Evolutionary conservation across 2,797 vertebrate genomes (phyloP).

Genomic region (Danio albolineatus): DNA sequence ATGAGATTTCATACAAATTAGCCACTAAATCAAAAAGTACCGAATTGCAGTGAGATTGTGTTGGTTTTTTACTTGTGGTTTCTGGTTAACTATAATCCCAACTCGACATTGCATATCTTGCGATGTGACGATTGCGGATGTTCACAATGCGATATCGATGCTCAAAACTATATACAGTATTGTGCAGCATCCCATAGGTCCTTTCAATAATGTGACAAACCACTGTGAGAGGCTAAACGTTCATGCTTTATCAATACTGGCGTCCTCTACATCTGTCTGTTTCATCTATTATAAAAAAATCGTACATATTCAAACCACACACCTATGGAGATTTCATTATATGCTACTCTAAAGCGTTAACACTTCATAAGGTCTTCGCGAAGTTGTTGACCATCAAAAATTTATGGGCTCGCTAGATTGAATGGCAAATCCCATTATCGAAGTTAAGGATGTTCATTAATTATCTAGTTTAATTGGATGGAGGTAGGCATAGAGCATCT

Average conservation of each 20-base stretch:
- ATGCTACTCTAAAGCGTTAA: constrained; percentile 10
- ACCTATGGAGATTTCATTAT: not conserved
- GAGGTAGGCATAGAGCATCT: constrained; percentile 95
- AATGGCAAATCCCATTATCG: constrained; percentile 92
- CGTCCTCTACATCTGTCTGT: constrained; percentile 48
- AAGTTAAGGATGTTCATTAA: constrained; percentile 90
- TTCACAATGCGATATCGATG: too few relatives aligned
- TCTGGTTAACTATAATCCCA: too few relatives aligned
- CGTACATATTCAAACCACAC: not conserved
- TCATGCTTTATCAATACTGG: constrained; percentile 54
- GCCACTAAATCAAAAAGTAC: too few relatives aligned
- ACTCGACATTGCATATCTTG: too few relatives aligned
- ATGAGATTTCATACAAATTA: too few relatives aligned
- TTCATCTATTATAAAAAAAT: constrained; percentile 28
- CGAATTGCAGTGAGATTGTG: too few relatives aligned
- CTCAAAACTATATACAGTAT: too few relatives aligned
- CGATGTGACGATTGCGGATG: too few relatives aligned
- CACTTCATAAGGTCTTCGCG: constrained; percentile 22
- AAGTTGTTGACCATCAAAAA: constrained; percentile 79
- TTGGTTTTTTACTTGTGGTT: too few relatives aligned
- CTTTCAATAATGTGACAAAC: constrained; percentile 45
- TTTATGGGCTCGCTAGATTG: constrained; percentile 81
- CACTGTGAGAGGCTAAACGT: constrained; percentile 58
- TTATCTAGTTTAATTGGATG: constrained; percentile 98
- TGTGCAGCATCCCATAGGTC: constrained; percentile 42